Percentiles rank a stretch among this genome's conserved stretches.
Conservation (phyloP, 2,797 vertebrate genomes). For the Bovichtus variegatus region DNA sequence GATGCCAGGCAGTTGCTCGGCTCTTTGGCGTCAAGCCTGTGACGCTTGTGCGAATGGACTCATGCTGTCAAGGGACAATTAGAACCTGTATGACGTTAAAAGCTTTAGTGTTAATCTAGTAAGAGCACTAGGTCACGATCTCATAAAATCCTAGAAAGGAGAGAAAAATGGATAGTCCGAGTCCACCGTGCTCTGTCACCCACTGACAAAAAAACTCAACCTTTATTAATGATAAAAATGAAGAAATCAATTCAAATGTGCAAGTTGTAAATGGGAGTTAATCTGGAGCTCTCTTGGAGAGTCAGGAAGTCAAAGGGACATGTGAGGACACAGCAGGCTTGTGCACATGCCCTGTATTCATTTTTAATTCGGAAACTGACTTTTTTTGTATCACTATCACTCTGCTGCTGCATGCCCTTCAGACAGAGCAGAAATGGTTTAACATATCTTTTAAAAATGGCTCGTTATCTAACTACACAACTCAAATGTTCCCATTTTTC, state of each 20-base stretch:
- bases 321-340: slow-evolving; percentile 12
- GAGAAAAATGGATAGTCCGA: not conserved
- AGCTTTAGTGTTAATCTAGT: slow-evolving; percentile 37
- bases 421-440: slow-evolving; percentile 33
- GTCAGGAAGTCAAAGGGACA: slow-evolving; percentile 37
- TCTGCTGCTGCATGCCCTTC: slow-evolving; percentile 34
- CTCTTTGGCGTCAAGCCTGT: not conserved
- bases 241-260: slow-evolving; percentile 25
- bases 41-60: slow-evolving; percentile 32
- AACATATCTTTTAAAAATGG: slow-evolving; percentile 29
- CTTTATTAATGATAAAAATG: slow-evolving; percentile 22
- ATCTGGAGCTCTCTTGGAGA: slow-evolving; percentile 18
- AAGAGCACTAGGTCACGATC: slow-evolving; percentile 27
- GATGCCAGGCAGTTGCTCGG: not conserved
- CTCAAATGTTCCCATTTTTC: slow-evolving; percentile 25
- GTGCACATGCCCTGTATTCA: slow-evolving; percentile 25
- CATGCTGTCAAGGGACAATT: slow-evolving; percentile 42
- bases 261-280: slow-evolving; percentile 20
- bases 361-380: slow-evolving; percentile 28
- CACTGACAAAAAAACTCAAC: slow-evolving; percentile 33
- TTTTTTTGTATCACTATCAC: slow-evolving; percentile 10
- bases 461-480: slow-evolving; percentile 19
- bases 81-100: slow-evolving; percentile 30
- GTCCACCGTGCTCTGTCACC: slow-evolving; percentile 7
- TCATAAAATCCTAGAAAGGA: slow-evolving; percentile 38